phyloP scores from a whole-genome alignment of 2,797 vertebrate genomes.

The Coracias cyanogaster region DNA sequence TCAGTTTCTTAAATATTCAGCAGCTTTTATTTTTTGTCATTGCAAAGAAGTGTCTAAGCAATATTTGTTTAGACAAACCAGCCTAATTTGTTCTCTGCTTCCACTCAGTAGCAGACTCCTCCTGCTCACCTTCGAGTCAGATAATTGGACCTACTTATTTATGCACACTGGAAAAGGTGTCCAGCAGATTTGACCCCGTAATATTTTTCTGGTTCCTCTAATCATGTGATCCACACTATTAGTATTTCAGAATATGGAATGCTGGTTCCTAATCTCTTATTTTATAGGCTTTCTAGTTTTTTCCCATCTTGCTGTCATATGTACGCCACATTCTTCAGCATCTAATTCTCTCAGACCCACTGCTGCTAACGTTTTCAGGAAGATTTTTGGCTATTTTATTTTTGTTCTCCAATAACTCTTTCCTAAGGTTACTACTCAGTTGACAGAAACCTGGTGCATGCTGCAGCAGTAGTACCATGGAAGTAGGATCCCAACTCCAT shows the following conservation, averaged over 20 bases:
- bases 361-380: neutral
- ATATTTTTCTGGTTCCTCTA: neutral
- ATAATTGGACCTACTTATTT: neutral
- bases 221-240: neutral
- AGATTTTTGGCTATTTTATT: neutral
- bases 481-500: neutral
- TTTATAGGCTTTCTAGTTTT: neutral
- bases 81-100: neutral
- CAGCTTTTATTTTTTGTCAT: neutral
- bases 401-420: neutral
- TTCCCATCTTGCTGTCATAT: rapidly evolving
- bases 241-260: neutral
- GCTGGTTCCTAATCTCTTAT: neutral
- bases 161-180: neutral
- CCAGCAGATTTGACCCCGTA: neutral
- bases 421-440: neutral
- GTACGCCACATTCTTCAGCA: neutral
- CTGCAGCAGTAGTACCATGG: rapidly evolving
- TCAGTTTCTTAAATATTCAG: neutral
- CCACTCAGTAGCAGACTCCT: neutral
- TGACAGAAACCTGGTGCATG: neutral
- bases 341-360: neutral
- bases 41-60: neutral
- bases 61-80: neutral
- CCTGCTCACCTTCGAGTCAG: neutral